These are phyloP conservation scores for Pseudocheirus occidentalis DNA, from an alignment of 2,797 vertebrate species.

Conservation along the genomic window DNA sequence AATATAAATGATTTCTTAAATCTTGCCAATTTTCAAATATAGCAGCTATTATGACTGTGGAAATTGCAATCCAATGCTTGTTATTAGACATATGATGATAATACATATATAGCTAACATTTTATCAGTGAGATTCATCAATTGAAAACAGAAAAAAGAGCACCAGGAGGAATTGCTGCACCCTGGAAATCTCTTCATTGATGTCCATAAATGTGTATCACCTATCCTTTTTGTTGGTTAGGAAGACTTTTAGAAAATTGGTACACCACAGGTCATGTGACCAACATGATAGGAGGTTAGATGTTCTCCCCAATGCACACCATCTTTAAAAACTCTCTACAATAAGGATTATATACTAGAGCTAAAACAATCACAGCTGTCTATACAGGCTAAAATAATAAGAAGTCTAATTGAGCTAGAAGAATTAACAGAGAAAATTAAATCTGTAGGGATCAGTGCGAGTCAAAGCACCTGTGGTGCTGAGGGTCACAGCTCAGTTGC, in stretches of 20 bases:
- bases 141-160: not conserved
- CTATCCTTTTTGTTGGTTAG: not conserved
- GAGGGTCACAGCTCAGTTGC: too few species aligned
- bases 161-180: not conserved
- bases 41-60: not conserved
- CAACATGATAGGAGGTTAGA: not conserved
- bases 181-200: not conserved
- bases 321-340: not conserved
- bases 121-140: not conserved
- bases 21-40: not conserved
- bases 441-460: too few species aligned
- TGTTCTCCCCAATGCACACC: not conserved
- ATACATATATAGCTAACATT: not conserved
- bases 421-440: not conserved
- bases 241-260: not conserved
- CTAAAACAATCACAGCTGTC: not conserved
- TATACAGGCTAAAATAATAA: not conserved
- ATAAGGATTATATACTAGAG: not conserved
- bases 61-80: not conserved
- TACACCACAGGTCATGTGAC: not conserved
- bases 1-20: slow-evolving; percentile 1
- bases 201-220: not conserved
- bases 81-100: not conserved
- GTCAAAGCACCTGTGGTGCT: too few species aligned
- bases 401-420: not conserved